These are phyloP conservation scores for Synanthedon formicaeformis DNA, from an alignment of 2,888 invertebrate species.

Conservation along the genomic window DNA sequence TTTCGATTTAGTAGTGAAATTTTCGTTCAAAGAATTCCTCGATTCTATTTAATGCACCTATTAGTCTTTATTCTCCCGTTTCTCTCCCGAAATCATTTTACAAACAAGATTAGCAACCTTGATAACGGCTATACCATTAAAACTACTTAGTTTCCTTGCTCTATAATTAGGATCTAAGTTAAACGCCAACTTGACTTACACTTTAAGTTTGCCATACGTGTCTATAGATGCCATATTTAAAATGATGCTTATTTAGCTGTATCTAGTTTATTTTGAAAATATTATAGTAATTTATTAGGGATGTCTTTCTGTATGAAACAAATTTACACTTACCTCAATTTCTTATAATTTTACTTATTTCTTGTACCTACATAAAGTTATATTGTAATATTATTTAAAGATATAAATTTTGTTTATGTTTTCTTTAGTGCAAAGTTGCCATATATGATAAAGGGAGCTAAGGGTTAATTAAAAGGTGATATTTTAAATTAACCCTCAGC, in stretches of 20 bases:
- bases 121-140: no score
- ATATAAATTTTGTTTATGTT: background rate
- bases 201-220: conserved; percentile 40
- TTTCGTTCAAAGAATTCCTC: no score
- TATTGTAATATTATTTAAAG: conserved; percentile 16
- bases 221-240: conserved; percentile 61
- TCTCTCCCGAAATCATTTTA: no score
- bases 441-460: no score
- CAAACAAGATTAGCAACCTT: no score
- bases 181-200: background rate
- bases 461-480: no score
- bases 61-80: no score
- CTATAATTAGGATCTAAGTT: background rate
- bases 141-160: no score
- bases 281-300: conserved; percentile 29
- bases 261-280: conserved; percentile 32
- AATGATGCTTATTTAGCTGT: conserved; percentile 29
- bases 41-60: no score
- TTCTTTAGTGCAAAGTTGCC: no score
- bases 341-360: conserved; percentile 35
- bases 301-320: conserved; percentile 32
- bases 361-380: conserved; percentile 19
- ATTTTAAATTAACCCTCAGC: no score
- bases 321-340: conserved; percentile 39
- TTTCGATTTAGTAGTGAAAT: no score